Percentiles rank a stretch among this genome's conserved stretches.
These are phyloP conservation scores for Drosophila novamexicana DNA, from an alignment of 1,140 invertebrate species.

Conservation along the genomic window DNA sequence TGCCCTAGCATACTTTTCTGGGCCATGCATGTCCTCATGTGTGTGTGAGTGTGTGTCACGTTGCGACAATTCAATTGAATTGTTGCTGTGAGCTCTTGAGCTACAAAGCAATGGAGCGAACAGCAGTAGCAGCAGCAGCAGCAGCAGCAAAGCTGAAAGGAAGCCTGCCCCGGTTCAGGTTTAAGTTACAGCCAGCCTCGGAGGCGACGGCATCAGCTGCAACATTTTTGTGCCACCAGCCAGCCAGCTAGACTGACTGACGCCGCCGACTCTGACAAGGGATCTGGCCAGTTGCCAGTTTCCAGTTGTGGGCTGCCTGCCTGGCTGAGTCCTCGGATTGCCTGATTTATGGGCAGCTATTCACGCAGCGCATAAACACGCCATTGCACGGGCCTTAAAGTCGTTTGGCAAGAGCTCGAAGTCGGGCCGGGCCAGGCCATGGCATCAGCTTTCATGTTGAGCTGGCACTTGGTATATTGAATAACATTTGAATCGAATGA, in stretches of 20 bases:
- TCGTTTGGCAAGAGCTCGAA: neutral
- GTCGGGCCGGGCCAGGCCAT: neutral
- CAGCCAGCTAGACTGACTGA: constrained; percentile 30
- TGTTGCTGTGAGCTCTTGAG: constrained; percentile 63
- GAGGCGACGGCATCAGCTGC: constrained; percentile 9
- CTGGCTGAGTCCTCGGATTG: neutral
- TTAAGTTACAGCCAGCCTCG: constrained; percentile 42
- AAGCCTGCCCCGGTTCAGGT: constrained; percentile 37
- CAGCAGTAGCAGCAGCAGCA: constrained; percentile 6
- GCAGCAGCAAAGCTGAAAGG: constrained; percentile 35
- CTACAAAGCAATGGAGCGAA: constrained; percentile 45
- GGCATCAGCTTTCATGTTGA: neutral
- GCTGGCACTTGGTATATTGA: neutral
- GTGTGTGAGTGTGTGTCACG: constrained; percentile 41
- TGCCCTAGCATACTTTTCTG: constrained; percentile 77
- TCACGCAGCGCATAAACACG: constrained; percentile 65
- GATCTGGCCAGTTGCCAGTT: constrained; percentile 49
- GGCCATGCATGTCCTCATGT: constrained; percentile 57
- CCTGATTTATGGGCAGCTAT: constrained; percentile 65
- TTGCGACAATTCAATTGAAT: constrained; percentile 79
- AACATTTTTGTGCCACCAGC: constrained; percentile 21
- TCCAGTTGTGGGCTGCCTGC: neutral
- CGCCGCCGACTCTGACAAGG: constrained; percentile 44
- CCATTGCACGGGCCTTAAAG: constrained; percentile 37
- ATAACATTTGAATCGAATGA: constrained; percentile 9